phyloP scores from a whole-genome alignment of 2,888 invertebrate species.

The Xanthorhoe designata region DNA sequence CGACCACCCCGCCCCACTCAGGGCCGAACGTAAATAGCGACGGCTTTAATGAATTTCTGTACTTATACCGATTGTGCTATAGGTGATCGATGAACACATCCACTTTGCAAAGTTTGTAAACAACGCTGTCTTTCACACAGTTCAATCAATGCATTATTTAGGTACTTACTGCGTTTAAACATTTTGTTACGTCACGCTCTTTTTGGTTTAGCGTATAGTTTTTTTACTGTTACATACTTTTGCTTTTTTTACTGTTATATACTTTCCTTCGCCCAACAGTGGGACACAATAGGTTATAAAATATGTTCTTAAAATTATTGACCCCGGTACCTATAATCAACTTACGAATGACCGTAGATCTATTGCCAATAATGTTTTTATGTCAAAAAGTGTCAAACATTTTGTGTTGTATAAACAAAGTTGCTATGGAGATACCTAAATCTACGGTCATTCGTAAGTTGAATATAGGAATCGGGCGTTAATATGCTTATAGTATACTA shows the following conservation, averaged over 20 bases:
- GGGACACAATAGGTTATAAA: no score
- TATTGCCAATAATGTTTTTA: no score
- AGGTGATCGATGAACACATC: slow-evolving; percentile 26
- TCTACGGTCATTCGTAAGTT: no score
- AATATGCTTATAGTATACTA: not conserved
- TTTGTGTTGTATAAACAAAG: no score
- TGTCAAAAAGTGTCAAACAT: no score
- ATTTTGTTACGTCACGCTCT: not conserved
- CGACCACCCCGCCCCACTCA: slow-evolving; percentile 44
- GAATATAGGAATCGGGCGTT: no score
- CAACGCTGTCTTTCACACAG: not conserved
- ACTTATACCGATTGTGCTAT: slow-evolving; percentile 38
- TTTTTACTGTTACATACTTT: not conserved
- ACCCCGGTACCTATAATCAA: no score
- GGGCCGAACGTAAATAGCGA: slow-evolving; percentile 43
- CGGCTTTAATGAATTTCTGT: slow-evolving; percentile 50
- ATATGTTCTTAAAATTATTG: no score
- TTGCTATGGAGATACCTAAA: no score
- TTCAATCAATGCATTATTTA: not conserved
- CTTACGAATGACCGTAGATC: no score
- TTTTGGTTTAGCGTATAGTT: not conserved
- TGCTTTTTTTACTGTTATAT: no score
- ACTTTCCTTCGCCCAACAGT: no score
- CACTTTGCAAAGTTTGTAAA: slow-evolving; percentile 17
- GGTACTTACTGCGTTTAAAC: not conserved